phyloP scores from a whole-genome alignment of 1,140 invertebrate species.

The Tyrophagus putrescentiae region DNA sequence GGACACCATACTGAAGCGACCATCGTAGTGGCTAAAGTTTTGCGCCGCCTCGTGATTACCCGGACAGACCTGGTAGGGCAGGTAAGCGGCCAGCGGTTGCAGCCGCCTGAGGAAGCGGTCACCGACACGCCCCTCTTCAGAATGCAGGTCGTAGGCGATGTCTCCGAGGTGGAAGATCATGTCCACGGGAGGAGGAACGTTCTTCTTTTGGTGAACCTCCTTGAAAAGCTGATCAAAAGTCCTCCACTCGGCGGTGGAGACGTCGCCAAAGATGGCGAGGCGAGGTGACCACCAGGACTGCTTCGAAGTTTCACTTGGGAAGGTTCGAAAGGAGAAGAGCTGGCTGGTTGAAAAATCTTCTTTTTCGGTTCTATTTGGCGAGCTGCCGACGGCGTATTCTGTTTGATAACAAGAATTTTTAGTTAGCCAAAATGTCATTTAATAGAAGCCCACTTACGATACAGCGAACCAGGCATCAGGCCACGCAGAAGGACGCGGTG shows the following conservation, averaged over 20 bases:
- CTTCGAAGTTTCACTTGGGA: slow-evolving; percentile 31
- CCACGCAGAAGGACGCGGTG: slow-evolving; percentile 50
- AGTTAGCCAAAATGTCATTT: too few relatives aligned
- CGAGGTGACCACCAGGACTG: slow-evolving; percentile 53
- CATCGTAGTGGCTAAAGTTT: slow-evolving; percentile 50
- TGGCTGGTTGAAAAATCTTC: slow-evolving; percentile 25
- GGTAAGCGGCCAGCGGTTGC: slow-evolving; percentile 62
- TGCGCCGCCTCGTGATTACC: slow-evolving; percentile 77
- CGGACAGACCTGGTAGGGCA: slow-evolving; percentile 77
- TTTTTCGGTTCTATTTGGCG: slow-evolving; percentile 18
- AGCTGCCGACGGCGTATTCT: slow-evolving; percentile 21
- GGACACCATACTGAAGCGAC: slow-evolving; percentile 20
- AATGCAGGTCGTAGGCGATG: slow-evolving; percentile 86
- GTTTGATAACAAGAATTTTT: slow-evolving; percentile 12
- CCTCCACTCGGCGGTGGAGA: not conserved
- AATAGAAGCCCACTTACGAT: slow-evolving; percentile 47
- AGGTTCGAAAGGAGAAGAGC: slow-evolving; percentile 34
- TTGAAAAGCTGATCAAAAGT: not conserved
- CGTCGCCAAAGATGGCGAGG: slow-evolving; percentile 67
- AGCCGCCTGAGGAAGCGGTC: slow-evolving; percentile 83
- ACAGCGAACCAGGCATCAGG: slow-evolving; percentile 44
- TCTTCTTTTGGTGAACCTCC: not conserved
- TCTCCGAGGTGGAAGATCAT: slow-evolving; percentile 80
- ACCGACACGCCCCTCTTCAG: slow-evolving; percentile 55
- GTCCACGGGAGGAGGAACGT: slow-evolving; percentile 47